Base-by-base conservation (phyloP, 2,888 invertebrate genomes). In the Drosophila koepferae region DNA sequence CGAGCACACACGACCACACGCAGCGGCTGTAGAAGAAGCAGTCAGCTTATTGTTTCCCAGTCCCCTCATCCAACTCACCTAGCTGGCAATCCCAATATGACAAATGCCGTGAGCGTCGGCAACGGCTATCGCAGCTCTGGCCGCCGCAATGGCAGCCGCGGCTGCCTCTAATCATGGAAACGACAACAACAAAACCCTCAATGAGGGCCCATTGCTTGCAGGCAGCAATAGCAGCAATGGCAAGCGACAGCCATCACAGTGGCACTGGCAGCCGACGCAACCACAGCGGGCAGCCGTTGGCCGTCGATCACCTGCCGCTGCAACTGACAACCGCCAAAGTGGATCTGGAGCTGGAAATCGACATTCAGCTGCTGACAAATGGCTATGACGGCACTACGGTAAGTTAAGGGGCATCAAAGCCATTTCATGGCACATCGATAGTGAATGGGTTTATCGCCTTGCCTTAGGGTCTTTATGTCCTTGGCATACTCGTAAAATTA, bases 301-400 rank as follows among this genome's bases (percentile, higher is more conserved):
- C 83, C 65, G 79, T 82, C 68, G 91, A 91, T 82, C 90, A 90
- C 61, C 81, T 92, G 78, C 92, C 92, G 61, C 72, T 91, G 67
- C 90, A 92, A 72, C 70, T 91, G 81, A 81, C 88, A 70, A 91
- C 91, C 60, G 74, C 81, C 72, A 86, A 89, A 63, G 80, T 86
- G 88, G 91, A 92, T 89, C 84, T 92, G 86, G 92, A 92, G 81
- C 89, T 92, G 82, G 93, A 93, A 91, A 92, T 93, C 76, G 93
- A 93, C 88, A 93, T 93, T 79, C 92, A 93, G 80, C 88, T 93
- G 80, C 89, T 93, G 76, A 92, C 93, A 77, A 92, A 92, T 81
- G 93, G 91, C 83, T 93, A 92, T 70, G 93, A 92, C 66, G 93
- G 92, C 71, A 92, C 92, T 75, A 93, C 93, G 93, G 93, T 93